A percentile compares a stretch with the other conserved stretches of the same genome.
Evolutionary conservation across 2,797 vertebrate genomes (phyloP).

Genomic region (Smutsia gigantea): DNA sequence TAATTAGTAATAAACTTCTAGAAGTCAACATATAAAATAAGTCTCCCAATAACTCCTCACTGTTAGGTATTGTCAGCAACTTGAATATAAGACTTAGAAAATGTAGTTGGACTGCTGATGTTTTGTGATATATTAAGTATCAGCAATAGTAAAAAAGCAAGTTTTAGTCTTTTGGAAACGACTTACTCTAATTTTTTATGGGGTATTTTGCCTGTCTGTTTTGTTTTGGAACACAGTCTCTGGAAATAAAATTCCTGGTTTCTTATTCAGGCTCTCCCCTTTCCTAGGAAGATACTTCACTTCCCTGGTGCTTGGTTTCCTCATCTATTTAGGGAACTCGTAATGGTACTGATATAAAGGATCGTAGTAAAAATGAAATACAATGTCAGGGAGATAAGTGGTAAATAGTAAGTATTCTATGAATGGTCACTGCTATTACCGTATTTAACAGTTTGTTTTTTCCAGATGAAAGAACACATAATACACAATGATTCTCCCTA

Average conservation of each 20-base stretch:
- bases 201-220: background rate
- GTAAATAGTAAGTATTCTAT: background rate
- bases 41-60: background rate
- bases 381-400: background rate
- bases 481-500: background rate
- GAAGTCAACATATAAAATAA: conserved; percentile 10
- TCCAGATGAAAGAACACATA: background rate
- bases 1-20: conserved; percentile 24
- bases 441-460: background rate
- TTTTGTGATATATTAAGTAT: conserved; percentile 29
- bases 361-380: background rate
- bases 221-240: background rate
- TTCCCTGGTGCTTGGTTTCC: background rate
- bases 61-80: background rate
- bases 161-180: conserved; percentile 40
- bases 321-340: background rate
- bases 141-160: conserved; percentile 35
- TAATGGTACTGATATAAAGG: background rate
- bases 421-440: background rate
- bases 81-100: conserved; percentile 17
- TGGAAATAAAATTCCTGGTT: background rate
- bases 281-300: background rate
- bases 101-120: conserved; percentile 18
- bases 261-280: background rate
- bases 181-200: background rate